Conservation (phyloP, 2,113 vertebrate species). For the Pachycephala philippinensis region DNA sequence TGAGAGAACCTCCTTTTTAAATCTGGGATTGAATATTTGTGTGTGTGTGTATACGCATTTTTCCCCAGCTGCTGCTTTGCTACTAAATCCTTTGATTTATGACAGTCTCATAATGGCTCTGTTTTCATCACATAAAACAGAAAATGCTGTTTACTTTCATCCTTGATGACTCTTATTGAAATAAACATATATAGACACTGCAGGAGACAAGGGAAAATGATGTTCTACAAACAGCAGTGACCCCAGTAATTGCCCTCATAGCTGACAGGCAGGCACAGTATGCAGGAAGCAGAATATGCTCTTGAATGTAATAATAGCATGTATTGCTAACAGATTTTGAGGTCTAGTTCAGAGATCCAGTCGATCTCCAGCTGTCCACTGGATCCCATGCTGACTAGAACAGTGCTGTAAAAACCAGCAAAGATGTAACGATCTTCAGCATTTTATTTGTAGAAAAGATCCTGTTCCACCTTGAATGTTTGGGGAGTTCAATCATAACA, state of each 20-base stretch:
- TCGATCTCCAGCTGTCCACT: neutral
- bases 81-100: neutral
- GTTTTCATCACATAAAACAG: neutral
- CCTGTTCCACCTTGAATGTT: neutral
- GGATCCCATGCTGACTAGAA: neutral
- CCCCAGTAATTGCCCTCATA: neutral
- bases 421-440: fast-evolving
- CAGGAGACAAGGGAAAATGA: neutral
- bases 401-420: neutral
- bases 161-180: neutral
- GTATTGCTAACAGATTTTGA: neutral
- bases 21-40: neutral
- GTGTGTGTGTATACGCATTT: neutral
- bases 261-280: neutral
- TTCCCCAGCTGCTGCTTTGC: neutral
- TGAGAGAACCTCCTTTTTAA: neutral
- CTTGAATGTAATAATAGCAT: neutral
- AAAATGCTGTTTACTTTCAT: neutral
- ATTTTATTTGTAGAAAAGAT: neutral
- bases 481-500: neutral
- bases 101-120: neutral
- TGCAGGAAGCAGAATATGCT: neutral
- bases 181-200: neutral
- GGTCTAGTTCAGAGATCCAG: neutral
- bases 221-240: neutral